Base-by-base conservation (phyloP, 2,113 vertebrate genomes). In the Dasyornis broadbenti region DNA sequence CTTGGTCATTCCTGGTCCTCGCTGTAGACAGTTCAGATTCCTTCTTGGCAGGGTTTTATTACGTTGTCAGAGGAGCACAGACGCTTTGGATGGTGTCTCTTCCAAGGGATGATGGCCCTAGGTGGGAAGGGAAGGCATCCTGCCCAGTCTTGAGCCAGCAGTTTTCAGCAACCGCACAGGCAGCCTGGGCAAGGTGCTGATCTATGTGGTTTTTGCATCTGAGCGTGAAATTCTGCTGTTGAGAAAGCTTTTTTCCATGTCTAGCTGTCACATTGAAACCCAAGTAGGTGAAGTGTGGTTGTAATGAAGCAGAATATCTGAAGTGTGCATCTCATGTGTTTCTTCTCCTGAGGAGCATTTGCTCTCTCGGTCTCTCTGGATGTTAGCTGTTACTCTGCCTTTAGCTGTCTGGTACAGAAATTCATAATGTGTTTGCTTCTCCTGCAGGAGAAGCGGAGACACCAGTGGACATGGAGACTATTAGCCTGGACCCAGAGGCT, bases 391-490 rank as follows among this genome's bases (percentile, higher is more conserved):
- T 57, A 5, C 13, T 39, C 65, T 87, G 54, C 30, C 76, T 69
- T 63, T 37, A 57, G 20, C 42, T 81, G 0, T 18, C 17, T 20
- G 73, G 19, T 20, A 14, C 61, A 75, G 77, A 63, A 45, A 26
- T 54, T 94, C 28, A 63, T 37, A 1, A n/a, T 31, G 3, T 42
- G 2, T 37, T 89, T 97, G 19, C 50, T 72, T 80, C 54, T 91
- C 22, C 85, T 95, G 37, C 97, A 99, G 99, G 94, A 95, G 99
- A 99, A 89, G 98, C 98, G 50, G 99, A 99, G 96, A 98, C 98
- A 22, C 99, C 99, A 30, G 99, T 99, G 96, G 99, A 99, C 92
- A 99, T 99, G 98, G 99, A 99, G 61, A 98, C 99, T 13, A 99
- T 99, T 95, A 99, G 82, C 77, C 96, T 99, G 97, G 99, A 99